Conservation (phyloP, 2,888 invertebrate species). For the Drosophila nr. perissopoda region DNA sequence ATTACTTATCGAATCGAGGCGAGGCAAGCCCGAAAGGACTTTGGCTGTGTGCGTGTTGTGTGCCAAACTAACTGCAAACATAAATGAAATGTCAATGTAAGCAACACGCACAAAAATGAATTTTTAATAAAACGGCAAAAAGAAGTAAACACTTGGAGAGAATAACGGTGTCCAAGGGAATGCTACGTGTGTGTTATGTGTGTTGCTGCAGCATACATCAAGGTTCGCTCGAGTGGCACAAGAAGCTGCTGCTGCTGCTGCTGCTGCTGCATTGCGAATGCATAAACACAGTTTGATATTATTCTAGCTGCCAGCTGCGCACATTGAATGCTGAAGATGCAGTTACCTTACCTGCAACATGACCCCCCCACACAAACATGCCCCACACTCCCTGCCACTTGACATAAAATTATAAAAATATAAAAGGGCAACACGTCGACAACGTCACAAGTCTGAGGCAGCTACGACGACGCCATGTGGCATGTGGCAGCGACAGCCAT, state of each 20-base stretch:
- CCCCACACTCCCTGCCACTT: neutral
- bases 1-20: conserved; percentile 54
- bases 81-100: conserved; percentile 72
- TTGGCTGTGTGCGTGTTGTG: conserved; percentile 38
- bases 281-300: conserved; percentile 79
- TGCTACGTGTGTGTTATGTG: neutral
- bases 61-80: conserved; percentile 54
- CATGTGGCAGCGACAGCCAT: conserved; percentile 56
- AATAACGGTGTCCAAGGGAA: conserved; percentile 4
- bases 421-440: conserved; percentile 46
- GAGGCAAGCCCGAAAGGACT: conserved; percentile 46
- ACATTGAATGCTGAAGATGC: conserved; percentile 54
- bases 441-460: conserved; percentile 13
- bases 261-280: conserved; percentile 72
- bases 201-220: conserved; percentile 58
- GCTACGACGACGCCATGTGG: conserved; percentile 5
- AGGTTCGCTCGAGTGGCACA: conserved; percentile 48
- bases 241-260: conserved; percentile 15
- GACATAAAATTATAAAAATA: conserved; percentile 12
- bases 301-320: conserved; percentile 75
- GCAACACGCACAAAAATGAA: conserved; percentile 72
- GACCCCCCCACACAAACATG: too few relatives aligned
- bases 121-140: conserved; percentile 54
- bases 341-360: conserved; percentile 3
- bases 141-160: neutral